These are phyloP conservation scores for Temnothorax nylanderi DNA, from an alignment of 1,140 invertebrate species.

Conservation along the genomic window DNA sequence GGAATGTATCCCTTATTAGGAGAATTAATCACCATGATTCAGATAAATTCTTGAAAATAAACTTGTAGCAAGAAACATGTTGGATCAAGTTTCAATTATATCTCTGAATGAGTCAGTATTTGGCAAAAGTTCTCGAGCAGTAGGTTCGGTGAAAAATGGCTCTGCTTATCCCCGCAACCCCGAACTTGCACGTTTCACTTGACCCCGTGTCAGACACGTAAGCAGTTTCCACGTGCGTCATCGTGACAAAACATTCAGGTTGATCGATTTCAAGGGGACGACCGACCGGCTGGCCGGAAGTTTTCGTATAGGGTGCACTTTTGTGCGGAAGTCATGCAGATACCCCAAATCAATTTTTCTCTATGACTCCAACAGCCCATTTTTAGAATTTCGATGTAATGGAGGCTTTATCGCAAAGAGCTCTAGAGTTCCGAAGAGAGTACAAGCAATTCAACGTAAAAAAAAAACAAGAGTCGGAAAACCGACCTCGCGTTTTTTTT, in stretches of 20 bases:
- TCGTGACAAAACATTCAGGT: constrained; percentile 33
- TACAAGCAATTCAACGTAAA: not conserved
- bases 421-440: not conserved
- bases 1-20: not conserved
- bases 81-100: not conserved
- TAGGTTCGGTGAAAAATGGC: constrained; percentile 2
- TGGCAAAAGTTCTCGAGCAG: constrained; percentile 3
- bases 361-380: not conserved
- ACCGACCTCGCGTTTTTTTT: not conserved
- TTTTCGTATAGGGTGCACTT: constrained; percentile 35
- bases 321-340: constrained; percentile 33
- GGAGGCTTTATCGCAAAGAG: not conserved
- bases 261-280: constrained; percentile 54
- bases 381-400: constrained; percentile 40
- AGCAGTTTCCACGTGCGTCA: constrained; percentile 44
- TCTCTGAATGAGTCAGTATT: constrained; percentile 3
- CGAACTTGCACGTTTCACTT: constrained; percentile 10
- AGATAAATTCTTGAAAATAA: not conserved
- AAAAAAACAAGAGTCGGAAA: not conserved
- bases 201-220: constrained; percentile 13
- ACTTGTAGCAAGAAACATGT: not conserved
- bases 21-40: constrained; percentile 6
- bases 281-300: constrained; percentile 39
- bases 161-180: constrained; percentile 3
- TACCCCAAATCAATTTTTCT: constrained; percentile 2